phyloP scores from a whole-genome alignment of 2,113 vertebrate species.

The Penelope pileata region DNA sequence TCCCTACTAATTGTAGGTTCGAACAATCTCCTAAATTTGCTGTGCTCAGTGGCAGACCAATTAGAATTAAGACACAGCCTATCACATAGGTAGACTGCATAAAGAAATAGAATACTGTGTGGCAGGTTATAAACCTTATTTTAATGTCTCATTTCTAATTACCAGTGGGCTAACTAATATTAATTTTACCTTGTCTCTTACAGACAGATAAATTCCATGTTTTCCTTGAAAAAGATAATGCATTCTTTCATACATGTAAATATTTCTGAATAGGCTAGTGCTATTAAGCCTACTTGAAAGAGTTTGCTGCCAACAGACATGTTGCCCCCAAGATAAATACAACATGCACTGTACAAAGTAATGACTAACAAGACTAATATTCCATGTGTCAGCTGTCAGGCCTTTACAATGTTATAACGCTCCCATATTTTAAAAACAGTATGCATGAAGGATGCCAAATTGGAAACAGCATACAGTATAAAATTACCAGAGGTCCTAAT shows the following conservation, averaged over 20 bases:
- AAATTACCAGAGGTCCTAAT: neutral
- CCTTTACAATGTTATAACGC: neutral
- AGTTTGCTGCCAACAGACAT: neutral
- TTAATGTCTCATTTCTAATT: neutral
- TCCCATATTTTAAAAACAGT: neutral
- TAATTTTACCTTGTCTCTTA: neutral
- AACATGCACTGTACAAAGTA: neutral
- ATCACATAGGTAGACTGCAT: neutral
- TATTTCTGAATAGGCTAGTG: neutral
- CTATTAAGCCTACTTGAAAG: neutral
- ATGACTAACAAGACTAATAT: neutral
- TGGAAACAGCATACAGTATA: fast-evolving
- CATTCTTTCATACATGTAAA: neutral
- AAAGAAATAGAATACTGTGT: neutral
- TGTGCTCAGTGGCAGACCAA: neutral
- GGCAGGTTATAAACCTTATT: neutral
- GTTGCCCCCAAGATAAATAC: neutral
- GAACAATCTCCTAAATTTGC: neutral
- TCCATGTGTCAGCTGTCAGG: neutral
- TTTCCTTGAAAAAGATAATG: neutral
- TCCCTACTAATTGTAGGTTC: neutral
- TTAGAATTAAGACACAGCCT: neutral
- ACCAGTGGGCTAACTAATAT: neutral
- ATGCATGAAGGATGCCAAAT: neutral
- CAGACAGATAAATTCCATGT: neutral